Base-by-base conservation (phyloP, 1,140 invertebrate species). In the Sinella curviseta region DNA sequence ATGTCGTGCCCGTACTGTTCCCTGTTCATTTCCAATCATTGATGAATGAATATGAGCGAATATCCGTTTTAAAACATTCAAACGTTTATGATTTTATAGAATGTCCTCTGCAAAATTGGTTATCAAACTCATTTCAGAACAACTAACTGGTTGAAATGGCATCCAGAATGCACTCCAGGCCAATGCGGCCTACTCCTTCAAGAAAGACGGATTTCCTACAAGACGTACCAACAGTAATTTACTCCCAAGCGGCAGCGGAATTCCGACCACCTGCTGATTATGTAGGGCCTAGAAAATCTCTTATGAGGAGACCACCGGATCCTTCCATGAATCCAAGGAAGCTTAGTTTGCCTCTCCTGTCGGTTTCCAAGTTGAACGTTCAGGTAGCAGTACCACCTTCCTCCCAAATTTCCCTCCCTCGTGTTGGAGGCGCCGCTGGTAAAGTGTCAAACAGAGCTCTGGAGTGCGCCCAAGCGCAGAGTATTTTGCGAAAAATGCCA, bases 251-350 rank as follows among this genome's bases (percentile, higher is more conserved):
- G 24, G 12, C 57, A 4, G 24, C 57, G 4, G 24, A 60, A 3
- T 60, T 60, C 14, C 12, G 24, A 16, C 24, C 57, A 14, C 57
- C 57, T 14, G 14, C 57, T 14, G 57, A 60, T 26, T 60, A 60
- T n/a, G 24, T 60, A 14, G 57, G 57, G 24, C 57, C 57, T 26
- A 26, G 24, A 4, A 12, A 60, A 26, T 8, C 57, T 12, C 24
- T 3, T n/a, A 16, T 60, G 14, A 4, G 24, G 24, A 16, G 24
- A 60, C 57, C 14, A 4, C 57, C 57, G 24, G 57, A 60, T n/a
- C 57, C 57, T 60, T 60, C 57, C 8, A 60, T 60, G 57, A 60
- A 60, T 26, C 57, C 57, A n/a, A 60, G 24, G 24, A 60, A 60
- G 57, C 24, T 60, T 17, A 60, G 57, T 60, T 26, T 60, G 57